A percentile compares a stretch with the other conserved stretches of the same genome.
phyloP scores from a whole-genome alignment of 2,113 vertebrate species.

The Notothenia rossii region DNA sequence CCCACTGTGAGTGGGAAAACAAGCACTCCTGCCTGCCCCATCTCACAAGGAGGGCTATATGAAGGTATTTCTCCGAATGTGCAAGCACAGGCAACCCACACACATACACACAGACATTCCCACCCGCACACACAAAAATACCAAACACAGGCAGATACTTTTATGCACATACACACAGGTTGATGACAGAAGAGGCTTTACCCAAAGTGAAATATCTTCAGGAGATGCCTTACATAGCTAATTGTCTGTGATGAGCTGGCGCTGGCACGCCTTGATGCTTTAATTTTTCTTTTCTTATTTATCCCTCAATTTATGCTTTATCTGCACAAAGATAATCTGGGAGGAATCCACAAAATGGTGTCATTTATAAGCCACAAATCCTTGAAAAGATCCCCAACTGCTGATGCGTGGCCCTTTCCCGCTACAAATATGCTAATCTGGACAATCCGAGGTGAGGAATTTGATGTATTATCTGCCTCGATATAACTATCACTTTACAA shows the following conservation, averaged over 20 bases:
- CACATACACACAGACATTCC: slow-evolving; percentile 34
- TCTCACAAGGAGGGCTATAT: slow-evolving; percentile 53
- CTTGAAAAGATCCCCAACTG: slow-evolving; percentile 43
- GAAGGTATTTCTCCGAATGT: slow-evolving; percentile 64
- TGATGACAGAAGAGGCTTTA: slow-evolving; percentile 64
- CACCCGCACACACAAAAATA: slow-evolving; percentile 9
- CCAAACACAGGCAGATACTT: background rate
- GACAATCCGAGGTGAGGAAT: slow-evolving; percentile 47
- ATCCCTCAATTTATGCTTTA: slow-evolving; percentile 60
- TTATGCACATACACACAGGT: slow-evolving; percentile 35
- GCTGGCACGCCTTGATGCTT: slow-evolving; percentile 48
- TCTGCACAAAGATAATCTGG: slow-evolving; percentile 53
- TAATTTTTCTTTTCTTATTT: slow-evolving; percentile 39
- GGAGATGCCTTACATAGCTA: slow-evolving; percentile 63
- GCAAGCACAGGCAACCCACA: slow-evolving; percentile 47
- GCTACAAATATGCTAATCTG: slow-evolving; percentile 62
- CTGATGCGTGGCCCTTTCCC: slow-evolving; percentile 41
- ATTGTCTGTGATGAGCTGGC: slow-evolving; percentile 70
- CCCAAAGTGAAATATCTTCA: slow-evolving; percentile 51
- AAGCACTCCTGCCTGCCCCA: slow-evolving; percentile 48
- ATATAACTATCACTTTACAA: slow-evolving; percentile 29
- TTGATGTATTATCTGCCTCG: slow-evolving; percentile 45
- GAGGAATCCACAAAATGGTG: slow-evolving; percentile 48
- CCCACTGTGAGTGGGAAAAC: slow-evolving; percentile 70
- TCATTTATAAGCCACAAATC: slow-evolving; percentile 56